Conservation (phyloP, 2,888 invertebrate species). For the Gastrophysa polygoni region DNA sequence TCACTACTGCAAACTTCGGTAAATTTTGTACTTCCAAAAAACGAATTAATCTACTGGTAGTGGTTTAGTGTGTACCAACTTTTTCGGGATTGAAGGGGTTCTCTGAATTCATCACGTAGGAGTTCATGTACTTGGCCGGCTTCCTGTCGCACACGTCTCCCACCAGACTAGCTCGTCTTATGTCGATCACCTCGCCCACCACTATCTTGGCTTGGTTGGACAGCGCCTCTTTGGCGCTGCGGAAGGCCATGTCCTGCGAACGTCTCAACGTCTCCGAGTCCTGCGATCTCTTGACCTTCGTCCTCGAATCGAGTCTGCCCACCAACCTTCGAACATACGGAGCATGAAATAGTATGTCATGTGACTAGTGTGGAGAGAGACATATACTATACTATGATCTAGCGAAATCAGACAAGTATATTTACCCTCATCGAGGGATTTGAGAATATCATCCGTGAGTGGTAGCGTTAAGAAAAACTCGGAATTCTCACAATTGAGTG, state of each 20-base stretch:
- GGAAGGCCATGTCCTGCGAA: neutral
- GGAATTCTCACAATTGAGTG: no score
- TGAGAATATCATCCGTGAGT: no score
- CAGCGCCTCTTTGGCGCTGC: neutral
- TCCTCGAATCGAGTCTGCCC: neutral
- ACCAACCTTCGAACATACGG: neutral
- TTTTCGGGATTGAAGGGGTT: slow-evolving; percentile 67
- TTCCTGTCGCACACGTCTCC: slow-evolving; percentile 33
- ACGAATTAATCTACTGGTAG: neutral
- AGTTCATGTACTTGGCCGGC: slow-evolving; percentile 64
- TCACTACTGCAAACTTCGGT: no score
- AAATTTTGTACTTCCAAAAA: no score
- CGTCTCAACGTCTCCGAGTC: neutral
- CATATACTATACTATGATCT: no score
- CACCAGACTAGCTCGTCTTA: slow-evolving; percentile 9
- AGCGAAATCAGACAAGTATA: no score
- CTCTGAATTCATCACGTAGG: slow-evolving; percentile 68
- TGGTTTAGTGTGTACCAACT: slow-evolving; percentile 55
- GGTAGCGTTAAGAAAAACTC: no score
- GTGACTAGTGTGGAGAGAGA: no score
- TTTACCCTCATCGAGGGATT: no score
- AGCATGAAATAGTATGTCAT: no score
- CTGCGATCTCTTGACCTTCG: neutral
- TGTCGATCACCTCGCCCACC: slow-evolving; percentile 21
- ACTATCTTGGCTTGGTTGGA: neutral